Base-by-base conservation (phyloP, 2,113 vertebrate genomes). In the Thinocorus orbignyianus region DNA sequence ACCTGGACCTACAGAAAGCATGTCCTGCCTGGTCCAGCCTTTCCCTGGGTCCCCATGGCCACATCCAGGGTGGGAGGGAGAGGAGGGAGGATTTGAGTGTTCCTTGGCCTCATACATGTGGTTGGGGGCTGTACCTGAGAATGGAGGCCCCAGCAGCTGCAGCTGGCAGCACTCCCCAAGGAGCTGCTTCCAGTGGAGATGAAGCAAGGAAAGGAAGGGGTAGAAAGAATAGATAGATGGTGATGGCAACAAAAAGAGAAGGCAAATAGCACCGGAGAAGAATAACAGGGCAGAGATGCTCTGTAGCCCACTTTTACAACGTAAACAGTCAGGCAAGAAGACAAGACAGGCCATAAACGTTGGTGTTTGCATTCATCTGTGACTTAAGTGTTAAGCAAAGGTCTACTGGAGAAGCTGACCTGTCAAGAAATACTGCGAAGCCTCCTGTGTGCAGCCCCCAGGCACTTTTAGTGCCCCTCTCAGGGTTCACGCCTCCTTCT, bases 251-350 rank as follows among this genome's bases (percentile, higher is more conserved):
- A 41, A 69, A 78, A 70, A 41, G 25, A 44, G 17, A 7, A 44
- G 16, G 13, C 39, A 77, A 72, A 60, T 77, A 35, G 10, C 22
- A n/a, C 0, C 0, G 10, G 17, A 55, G 31, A 7, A 30, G 19
- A 54, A 49, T 41, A 92, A 86, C 17, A 35, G 51, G 20, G 12
- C 3, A 1, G 41, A 55, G 64, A 51, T n/a, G 18, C 7, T 84
- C 57, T 61, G 39, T n/a, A 24, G 48, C 31, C 37, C 76, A 39
- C 3, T 41, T 95, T 73, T 92, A 54, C 16, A 22, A 72, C 58
- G 49, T 60, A 76, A 87, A 87, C 5, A 10, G 41, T 62, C 17
- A 52, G 2, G 4, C 48, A 61, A 37, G 19, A 85, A 78, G 31
- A 30, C 52, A 90, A 82, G 55, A 39, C 0, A 1, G 42, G n/a